Evolutionary conservation across 2,797 vertebrate genomes (phyloP).

Genomic region (Sebastes steindachneri): DNA sequence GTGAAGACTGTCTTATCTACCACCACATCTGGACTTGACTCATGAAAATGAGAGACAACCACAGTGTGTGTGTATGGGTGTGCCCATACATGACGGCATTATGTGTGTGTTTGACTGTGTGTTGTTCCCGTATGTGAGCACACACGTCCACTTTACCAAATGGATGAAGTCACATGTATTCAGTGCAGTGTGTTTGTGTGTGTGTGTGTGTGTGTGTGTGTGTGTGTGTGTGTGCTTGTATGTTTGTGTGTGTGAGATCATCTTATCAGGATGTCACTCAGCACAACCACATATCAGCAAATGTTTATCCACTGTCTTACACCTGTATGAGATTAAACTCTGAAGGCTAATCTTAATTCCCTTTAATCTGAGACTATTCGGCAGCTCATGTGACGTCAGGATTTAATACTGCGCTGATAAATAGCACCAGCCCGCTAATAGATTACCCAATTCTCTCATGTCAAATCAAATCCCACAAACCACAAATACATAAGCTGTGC

Average conservation of each 20-base stretch:
- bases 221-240: neutral
- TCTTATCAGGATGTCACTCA: slow-evolving; percentile 30
- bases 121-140: neutral
- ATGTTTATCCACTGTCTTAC: slow-evolving; percentile 61
- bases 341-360: slow-evolving; percentile 64
- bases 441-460: slow-evolving; percentile 60
- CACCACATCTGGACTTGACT: neutral
- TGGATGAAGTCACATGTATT: slow-evolving; percentile 10
- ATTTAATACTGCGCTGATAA: slow-evolving; percentile 60
- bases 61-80: neutral
- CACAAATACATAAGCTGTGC: slow-evolving; percentile 37
- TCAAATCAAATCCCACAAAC: slow-evolving; percentile 53
- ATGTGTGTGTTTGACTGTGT: slow-evolving; percentile 6
- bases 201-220: slow-evolving; percentile 9
- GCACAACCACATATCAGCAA: slow-evolving; percentile 28
- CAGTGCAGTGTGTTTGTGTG: no score
- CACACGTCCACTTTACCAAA: neutral
- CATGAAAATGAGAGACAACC: neutral
- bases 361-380: slow-evolving; percentile 66
- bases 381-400: slow-evolving; percentile 56
- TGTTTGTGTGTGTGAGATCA: slow-evolving; percentile 14
- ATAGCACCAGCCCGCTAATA: slow-evolving; percentile 49
- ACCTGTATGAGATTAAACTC: slow-evolving; percentile 69
- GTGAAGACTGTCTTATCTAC: neutral
- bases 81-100: neutral